Base-by-base conservation (phyloP, 2,888 invertebrate genomes). In the Scrobipalpa costella region DNA sequence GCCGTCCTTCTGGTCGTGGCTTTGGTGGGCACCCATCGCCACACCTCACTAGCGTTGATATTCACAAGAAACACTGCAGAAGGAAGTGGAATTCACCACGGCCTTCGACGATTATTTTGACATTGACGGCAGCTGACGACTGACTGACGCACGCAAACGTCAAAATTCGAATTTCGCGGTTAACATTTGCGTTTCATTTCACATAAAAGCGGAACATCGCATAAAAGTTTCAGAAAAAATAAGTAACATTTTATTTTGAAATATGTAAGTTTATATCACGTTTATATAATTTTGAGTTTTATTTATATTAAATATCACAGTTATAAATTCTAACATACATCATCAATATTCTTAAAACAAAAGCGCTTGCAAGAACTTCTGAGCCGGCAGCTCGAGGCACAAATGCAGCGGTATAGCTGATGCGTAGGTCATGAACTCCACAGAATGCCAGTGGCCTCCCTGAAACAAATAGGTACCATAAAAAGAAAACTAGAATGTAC, bases 1-100 rank as follows among this genome's bases (percentile, higher is more conserved):
- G 13, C 71, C 75, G 6, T 68, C 72, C 65, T 83, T 84, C 7
- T 68, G 57, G 49, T 86, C 89, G 68, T 87, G 89, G 71, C 88
- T 90, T 61, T 84, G 84, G 66, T 90, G 86, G 65, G 74, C 82
- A 13, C 91, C 91, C 91, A 91, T 91, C 63, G 58, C 66, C 49
- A 64, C 52, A 68, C 66, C 64, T 34, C 57, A 40, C 34, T 33
- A 9, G 27, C 19, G 17, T n/a, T 34, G 7, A 49, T 57, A 21
- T 19, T 57, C 57, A 36, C 47, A 33, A 34, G 17, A 19, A n/a
- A 33, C 38, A 34, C 61, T n/a, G 21, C 58, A 61, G 27, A 7
- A 44, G 15, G 27, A 55, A 57, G 57, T 62, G 57, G 62, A 61
- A 61, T 52, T 52, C 50, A 50, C 61, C 59, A 59, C 57, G 57